Evolutionary conservation across 2,113 vertebrate species (phyloP).

Genomic region (crab-eating macaque (Macaca fascicularis)): DNA sequence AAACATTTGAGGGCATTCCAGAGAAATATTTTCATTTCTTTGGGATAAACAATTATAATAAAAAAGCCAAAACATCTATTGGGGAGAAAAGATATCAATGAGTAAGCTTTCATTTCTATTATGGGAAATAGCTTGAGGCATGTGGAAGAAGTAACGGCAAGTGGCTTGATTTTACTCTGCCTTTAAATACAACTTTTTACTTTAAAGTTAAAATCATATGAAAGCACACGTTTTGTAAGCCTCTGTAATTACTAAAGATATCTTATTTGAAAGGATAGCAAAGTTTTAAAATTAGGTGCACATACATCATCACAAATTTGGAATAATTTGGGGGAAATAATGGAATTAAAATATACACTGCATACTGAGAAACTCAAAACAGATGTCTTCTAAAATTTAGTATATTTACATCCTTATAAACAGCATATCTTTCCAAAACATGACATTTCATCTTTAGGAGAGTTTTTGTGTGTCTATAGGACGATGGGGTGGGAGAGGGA

Average conservation of each 20-base stretch:
- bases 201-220: constrained; percentile 40
- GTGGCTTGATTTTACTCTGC: constrained; percentile 63
- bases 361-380: constrained; percentile 45
- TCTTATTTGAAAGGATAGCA: constrained; percentile 22
- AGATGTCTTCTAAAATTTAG: constrained; percentile 49
- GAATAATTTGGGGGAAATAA: neutral
- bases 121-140: constrained; percentile 76
- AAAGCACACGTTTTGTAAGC: neutral
- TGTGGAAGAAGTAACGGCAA: constrained; percentile 38
- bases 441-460: constrained; percentile 8
- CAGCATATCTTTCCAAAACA: constrained; percentile 48
- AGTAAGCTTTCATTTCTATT: constrained; percentile 73
- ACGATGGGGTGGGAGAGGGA: neutral
- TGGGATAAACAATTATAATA: constrained; percentile 83
- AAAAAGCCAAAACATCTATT: constrained; percentile 83
- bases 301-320: neutral
- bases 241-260: constrained; percentile 3
- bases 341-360: constrained; percentile 24
- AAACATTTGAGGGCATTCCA: constrained; percentile 86
- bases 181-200: constrained; percentile 68
- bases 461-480: neutral
- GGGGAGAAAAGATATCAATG: constrained; percentile 69
- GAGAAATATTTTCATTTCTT: constrained; percentile 83
- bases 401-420: constrained; percentile 16
- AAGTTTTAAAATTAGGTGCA: constrained; percentile 36